phyloP scores from a whole-genome alignment of 1,140 invertebrate genomes.

The Drosophila oshimai region DNA sequence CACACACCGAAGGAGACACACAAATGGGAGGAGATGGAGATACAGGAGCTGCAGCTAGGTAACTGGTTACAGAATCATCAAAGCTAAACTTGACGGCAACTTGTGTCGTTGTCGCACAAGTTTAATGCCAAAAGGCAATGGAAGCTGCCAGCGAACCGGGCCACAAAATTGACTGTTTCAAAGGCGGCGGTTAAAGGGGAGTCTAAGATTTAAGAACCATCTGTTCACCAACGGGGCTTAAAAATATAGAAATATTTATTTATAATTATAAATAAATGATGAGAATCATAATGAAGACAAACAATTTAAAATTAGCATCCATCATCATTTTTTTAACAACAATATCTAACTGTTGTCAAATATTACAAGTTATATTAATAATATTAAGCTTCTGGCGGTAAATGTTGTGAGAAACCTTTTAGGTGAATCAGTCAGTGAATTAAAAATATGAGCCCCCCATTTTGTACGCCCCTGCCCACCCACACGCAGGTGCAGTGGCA shows the following conservation, averaged over 20 bases:
- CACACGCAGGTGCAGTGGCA: constrained; percentile 48
- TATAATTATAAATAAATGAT: too few species aligned
- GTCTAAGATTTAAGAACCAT: background rate
- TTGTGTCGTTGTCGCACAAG: constrained; percentile 50
- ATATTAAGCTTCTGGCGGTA: too few species aligned
- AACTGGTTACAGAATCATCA: constrained; percentile 74
- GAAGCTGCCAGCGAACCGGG: constrained; percentile 35
- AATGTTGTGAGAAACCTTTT: too few species aligned
- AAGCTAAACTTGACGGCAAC: constrained; percentile 66
- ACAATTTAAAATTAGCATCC: too few species aligned
- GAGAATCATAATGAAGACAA: too few species aligned
- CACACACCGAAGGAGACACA: background rate
- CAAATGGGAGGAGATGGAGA: background rate
- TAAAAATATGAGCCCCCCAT: background rate
- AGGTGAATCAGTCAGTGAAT: too few species aligned
- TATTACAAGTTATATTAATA: too few species aligned
- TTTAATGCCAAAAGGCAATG: constrained; percentile 67
- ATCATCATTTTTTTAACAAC: too few species aligned
- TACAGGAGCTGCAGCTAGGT: constrained; percentile 13
- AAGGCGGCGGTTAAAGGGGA: background rate
- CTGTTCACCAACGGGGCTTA: background rate
- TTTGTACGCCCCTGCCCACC: background rate
- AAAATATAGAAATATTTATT: background rate
- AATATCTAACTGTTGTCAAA: too few species aligned
- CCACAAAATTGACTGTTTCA: background rate